Evolutionary conservation across 2,797 vertebrate species (phyloP), one percentile per base, ranked within the genome.

Genomic region (Clarias platycephalus): DNA sequence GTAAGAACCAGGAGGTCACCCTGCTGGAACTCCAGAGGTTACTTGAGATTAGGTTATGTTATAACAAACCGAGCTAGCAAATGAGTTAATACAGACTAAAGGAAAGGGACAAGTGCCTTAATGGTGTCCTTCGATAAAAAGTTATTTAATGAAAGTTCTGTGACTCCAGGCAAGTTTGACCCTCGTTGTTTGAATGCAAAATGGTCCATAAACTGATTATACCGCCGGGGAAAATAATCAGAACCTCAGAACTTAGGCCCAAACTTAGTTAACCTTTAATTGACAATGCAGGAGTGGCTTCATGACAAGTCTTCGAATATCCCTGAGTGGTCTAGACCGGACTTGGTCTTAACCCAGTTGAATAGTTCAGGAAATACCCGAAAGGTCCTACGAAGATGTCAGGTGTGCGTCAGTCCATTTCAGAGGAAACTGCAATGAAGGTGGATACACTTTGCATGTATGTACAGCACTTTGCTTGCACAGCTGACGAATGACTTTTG

Each of bases 161-260:
- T 78, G 57, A 24, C 20, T 62, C 31, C 57, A 60, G 37, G 22
- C 34, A n/a, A 37, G 75, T 79, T 40, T 62, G 34, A 78, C 40
- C n/a, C n/a, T 22, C 62, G 31, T 78, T 20, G 55, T 2, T 55
- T 44, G 34, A 79, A 62, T 44, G 34, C 22, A 18, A 26, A 78
- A 58, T 63, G 76, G 5, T 79, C 40, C 58, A 79, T 44, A 26
- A 79, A 79, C 13, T 31, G 37, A 63, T 79, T 60, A 63, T 63
- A 26, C 44, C 58, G n/a, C 13, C 16, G 28, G 26, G 24, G 7
- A 16, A 15, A 9, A 3, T 74, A 49, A 55, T 26, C 44, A 28
- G 66, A 34, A 37, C 7, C 18, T 37, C 18, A 67, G 15, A 16
- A 71, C 37, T 15, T 18, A 8, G 15, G 44, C 49, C n/a, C 3